phyloP scores from a whole-genome alignment of 2,888 invertebrate genomes.

The Idaea aversata region DNA sequence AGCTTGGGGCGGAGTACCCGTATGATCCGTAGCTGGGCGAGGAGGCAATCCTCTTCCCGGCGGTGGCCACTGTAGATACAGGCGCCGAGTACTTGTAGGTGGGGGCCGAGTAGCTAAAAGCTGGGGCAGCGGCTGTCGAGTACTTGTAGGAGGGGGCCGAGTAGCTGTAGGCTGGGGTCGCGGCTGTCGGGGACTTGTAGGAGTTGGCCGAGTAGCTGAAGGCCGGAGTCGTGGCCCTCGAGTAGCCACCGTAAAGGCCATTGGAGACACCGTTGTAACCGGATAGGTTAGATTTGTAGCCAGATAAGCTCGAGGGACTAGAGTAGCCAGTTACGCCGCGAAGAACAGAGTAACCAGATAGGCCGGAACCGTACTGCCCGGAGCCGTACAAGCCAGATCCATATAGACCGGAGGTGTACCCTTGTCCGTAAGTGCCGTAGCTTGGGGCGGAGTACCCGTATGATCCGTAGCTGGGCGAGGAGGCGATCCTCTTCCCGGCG shows the following conservation, averaged over 20 bases:
- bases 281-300: not conserved
- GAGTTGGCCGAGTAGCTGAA: conserved; percentile 22
- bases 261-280: conserved; percentile 9
- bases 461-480: conserved; percentile 7
- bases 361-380: not conserved
- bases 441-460: too few relatives aligned
- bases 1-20: conserved; percentile 11
- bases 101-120: not conserved
- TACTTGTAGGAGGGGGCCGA: not conserved
- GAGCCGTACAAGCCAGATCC: too few relatives aligned
- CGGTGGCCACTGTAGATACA: not conserved
- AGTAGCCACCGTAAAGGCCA: not conserved
- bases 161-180: not conserved
- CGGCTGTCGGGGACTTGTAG: not conserved
- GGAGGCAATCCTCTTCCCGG: not conserved
- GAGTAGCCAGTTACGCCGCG: not conserved
- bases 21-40: too few relatives aligned
- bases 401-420: conserved; percentile 6
- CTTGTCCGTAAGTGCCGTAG: conserved; percentile 12
- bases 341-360: not conserved
- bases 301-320: not conserved
- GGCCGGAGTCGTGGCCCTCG: conserved; percentile 10
- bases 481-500: conserved; percentile 40
- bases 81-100: not conserved
- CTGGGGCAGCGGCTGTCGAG: not conserved